Conservation (phyloP, 1,140 invertebrate species). For the Arion vulgaris region DNA sequence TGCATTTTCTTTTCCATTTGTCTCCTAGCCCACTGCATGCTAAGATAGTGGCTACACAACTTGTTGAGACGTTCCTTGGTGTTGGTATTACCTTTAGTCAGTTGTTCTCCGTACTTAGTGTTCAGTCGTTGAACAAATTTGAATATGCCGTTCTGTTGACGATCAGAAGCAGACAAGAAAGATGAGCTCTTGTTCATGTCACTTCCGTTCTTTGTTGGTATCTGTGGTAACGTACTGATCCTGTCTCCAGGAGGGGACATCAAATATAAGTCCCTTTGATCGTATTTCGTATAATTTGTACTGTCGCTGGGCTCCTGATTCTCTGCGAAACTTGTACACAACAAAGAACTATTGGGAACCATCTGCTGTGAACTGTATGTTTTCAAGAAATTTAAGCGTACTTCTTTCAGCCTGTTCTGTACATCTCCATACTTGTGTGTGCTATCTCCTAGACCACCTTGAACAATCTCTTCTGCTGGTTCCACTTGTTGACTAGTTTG, state of each 20-base stretch:
- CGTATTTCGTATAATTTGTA: no score
- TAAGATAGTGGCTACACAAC: background rate
- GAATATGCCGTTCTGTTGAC: background rate
- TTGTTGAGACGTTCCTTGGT: slow-evolving; percentile 4
- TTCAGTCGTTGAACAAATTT: slow-evolving; percentile 1
- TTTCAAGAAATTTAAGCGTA: background rate
- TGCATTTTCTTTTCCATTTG: background rate
- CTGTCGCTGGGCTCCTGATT: background rate
- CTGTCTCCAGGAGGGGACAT: background rate
- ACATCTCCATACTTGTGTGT: background rate
- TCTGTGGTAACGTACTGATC: background rate
- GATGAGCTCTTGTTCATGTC: background rate
- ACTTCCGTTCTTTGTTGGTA: background rate
- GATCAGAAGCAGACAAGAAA: background rate
- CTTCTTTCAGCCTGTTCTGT: background rate
- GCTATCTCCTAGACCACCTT: background rate
- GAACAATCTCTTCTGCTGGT: background rate
- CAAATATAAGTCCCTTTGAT: background rate
- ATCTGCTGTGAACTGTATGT: slow-evolving; percentile 1
- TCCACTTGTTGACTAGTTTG: background rate
- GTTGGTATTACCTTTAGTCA: background rate
- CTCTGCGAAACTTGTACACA: background rate
- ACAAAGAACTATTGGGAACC: background rate
- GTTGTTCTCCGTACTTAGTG: slow-evolving; percentile 9
- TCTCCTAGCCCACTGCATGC: background rate